phyloP scores from a whole-genome alignment of 1,140 invertebrate species.

The Globodera rostochiensis region DNA sequence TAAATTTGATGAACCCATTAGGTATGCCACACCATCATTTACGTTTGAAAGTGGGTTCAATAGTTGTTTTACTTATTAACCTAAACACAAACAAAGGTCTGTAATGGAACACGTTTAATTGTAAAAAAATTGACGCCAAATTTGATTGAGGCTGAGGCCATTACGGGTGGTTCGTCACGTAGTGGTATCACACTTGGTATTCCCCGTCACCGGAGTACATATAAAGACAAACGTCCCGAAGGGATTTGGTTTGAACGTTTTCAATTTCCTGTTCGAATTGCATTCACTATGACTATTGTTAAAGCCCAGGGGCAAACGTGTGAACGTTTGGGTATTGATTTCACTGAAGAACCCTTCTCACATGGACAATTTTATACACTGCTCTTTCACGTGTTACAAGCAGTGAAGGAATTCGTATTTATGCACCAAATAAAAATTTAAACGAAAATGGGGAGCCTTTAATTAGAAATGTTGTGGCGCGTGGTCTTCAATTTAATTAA shows the following conservation, averaged over 20 bases:
- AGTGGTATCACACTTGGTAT: background rate
- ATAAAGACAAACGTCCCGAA: background rate
- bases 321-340: slow-evolving; percentile 62
- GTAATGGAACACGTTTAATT: no score
- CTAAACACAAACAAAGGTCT: no score
- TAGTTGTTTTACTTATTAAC: no score
- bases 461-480: background rate
- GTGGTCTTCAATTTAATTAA: background rate
- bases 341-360: slow-evolving; percentile 57
- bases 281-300: slow-evolving; percentile 70
- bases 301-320: slow-evolving; percentile 69
- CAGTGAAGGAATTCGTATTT: background rate
- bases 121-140: no score
- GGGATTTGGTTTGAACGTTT: background rate
- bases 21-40: no score
- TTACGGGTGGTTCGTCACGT: no score
- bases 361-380: slow-evolving; percentile 67
- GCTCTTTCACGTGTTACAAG: slow-evolving; percentile 33
- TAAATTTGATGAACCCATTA: no score
- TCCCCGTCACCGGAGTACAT: background rate
- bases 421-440: background rate
- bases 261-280: slow-evolving; percentile 67
- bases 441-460: background rate
- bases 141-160: no score
- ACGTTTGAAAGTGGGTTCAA: no score